phyloP scores from a whole-genome alignment of 2,797 vertebrate species.

The Remorina albescens region DNA sequence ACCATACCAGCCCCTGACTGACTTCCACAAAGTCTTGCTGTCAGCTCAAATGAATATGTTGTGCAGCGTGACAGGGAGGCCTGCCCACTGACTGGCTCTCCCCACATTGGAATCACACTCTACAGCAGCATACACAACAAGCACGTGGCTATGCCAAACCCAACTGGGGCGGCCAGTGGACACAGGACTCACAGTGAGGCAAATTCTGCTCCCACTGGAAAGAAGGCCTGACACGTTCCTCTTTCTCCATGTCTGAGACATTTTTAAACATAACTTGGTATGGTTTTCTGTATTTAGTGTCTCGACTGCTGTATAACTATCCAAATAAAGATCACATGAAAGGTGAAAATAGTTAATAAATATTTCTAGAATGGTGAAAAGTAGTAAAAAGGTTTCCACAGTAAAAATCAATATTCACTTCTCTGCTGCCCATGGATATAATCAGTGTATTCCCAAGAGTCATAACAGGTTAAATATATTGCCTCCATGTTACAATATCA shows the following conservation, averaged over 20 bases:
- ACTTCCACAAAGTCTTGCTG: conserved; percentile 77
- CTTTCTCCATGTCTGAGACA: background rate
- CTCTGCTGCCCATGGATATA: background rate
- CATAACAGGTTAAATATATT: background rate
- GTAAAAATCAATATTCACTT: background rate
- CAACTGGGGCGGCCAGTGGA: conserved; percentile 2
- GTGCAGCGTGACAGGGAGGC: conserved; percentile 57
- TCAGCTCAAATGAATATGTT: conserved; percentile 79
- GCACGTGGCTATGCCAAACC: conserved; percentile 38
- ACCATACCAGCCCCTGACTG: conserved; percentile 64
- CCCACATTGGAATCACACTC: conserved; percentile 45
- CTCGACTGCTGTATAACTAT: background rate
- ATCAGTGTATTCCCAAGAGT: background rate
- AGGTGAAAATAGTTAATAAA: background rate
- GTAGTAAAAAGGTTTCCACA: background rate
- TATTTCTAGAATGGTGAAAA: background rate
- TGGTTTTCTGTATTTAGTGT: background rate
- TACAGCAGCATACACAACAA: conserved; percentile 32
- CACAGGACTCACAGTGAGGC: background rate
- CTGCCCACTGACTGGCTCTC: conserved; percentile 49
- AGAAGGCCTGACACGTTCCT: background rate
- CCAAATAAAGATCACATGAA: background rate
- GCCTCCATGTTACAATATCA: background rate
- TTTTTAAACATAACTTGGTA: background rate
- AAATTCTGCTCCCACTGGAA: conserved; percentile 10